phyloP scores from a whole-genome alignment of 53 echinoderm and acorn worm species.

The Temnopleurus reevesii region DNA sequence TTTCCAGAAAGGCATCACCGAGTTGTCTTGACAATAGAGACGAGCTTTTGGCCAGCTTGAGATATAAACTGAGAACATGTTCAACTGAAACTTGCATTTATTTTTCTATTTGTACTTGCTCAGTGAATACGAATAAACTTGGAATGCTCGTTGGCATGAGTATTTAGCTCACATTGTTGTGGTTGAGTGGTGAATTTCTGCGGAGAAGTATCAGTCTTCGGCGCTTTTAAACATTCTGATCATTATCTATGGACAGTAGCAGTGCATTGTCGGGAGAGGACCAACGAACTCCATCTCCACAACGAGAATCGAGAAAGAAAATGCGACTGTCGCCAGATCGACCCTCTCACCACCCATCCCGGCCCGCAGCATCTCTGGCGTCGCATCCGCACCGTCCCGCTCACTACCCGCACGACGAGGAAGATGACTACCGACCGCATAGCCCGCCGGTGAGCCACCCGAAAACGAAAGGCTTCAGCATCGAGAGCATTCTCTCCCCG shows the following conservation, averaged over 20 bases:
- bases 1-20: background rate
- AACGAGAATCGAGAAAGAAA: background rate
- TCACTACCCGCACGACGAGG: slow-evolving; percentile 12
- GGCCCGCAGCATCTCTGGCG: background rate
- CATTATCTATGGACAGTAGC: slow-evolving; percentile 45
- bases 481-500: slow-evolving; percentile 56
- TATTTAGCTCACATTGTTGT: background rate
- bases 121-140: background rate
- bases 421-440: background rate
- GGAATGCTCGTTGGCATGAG: background rate
- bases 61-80: background rate
- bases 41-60: background rate
- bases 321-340: slow-evolving; percentile 45
- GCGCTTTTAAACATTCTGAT: background rate
- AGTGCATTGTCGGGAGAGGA: slow-evolving; percentile 33
- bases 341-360: background rate
- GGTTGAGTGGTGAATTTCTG: background rate
- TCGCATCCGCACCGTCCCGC: slow-evolving; percentile 26
- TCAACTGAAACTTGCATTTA: background rate
- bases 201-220: background rate
- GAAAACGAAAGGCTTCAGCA: slow-evolving; percentile 31
- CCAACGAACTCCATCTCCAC: slow-evolving; percentile 18
- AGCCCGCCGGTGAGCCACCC: slow-evolving; percentile 23
- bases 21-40: background rate
- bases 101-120: background rate